phyloP scores from a whole-genome alignment of 2,797 vertebrate genomes.

The Acomys russatus region DNA sequence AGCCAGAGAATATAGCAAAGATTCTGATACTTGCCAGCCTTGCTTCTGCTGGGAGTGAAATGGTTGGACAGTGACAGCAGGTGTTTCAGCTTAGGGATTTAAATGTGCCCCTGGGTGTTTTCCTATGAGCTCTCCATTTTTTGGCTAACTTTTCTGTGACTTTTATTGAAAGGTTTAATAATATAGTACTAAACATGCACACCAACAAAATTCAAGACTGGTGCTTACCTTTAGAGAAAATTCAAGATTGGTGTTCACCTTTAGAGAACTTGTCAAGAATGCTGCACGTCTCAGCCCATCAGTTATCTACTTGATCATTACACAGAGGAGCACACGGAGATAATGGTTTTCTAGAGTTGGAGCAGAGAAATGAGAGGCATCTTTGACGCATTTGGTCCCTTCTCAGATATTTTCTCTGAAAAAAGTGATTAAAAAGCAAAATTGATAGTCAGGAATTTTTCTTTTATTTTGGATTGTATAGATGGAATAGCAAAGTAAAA shows the following conservation, averaged over 20 bases:
- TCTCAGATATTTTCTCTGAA: conserved; percentile 30
- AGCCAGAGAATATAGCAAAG: neutral
- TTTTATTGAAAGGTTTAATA: conserved; percentile 31
- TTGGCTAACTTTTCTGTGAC: neutral
- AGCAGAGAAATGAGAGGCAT: neutral
- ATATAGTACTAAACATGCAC: neutral
- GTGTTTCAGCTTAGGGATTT: neutral
- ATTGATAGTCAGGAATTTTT: neutral
- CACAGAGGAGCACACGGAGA: neutral
- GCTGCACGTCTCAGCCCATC: neutral
- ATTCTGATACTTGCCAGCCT: conserved; percentile 17
- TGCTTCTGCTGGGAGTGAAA: conserved; percentile 24
- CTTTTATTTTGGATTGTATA: neutral
- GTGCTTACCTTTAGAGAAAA: neutral
- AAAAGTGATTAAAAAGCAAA: conserved; percentile 24
- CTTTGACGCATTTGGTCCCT: neutral
- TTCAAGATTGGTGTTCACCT: neutral
- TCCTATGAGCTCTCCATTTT: conserved; percentile 5
- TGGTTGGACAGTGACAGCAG: neutral
- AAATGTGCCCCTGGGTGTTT: conserved; percentile 40
- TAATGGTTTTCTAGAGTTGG: conserved; percentile 5
- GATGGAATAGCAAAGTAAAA: conserved; percentile 33
- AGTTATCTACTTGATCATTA: conserved; percentile 1
- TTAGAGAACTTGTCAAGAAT: neutral
- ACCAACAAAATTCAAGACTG: neutral